phyloP scores from a whole-genome alignment of 2,888 invertebrate species.

The Acronicta aceris region DNA sequence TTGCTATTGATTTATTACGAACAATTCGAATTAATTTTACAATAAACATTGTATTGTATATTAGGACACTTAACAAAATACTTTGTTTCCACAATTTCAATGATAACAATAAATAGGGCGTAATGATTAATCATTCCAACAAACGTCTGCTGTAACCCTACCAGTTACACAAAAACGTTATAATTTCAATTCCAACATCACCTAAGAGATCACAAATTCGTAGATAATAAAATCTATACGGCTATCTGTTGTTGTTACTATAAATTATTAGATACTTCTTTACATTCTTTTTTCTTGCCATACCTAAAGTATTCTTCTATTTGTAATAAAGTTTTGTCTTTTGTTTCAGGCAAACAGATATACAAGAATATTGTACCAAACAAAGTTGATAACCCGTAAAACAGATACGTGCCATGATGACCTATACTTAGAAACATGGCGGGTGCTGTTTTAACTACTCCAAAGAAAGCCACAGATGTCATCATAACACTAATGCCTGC shows the following conservation, averaged over 20 bases:
- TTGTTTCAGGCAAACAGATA: slow-evolving; percentile 91
- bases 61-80: slow-evolving; percentile 30
- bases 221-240: slow-evolving; percentile 5
- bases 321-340: slow-evolving; percentile 90
- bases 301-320: slow-evolving; percentile 90
- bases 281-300: slow-evolving; percentile 66
- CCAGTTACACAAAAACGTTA: slow-evolving; percentile 18
- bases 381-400: slow-evolving; percentile 90
- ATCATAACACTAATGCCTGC: slow-evolving; percentile 91
- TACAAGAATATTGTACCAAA: slow-evolving; percentile 90
- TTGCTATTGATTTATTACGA: not conserved
- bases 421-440: slow-evolving; percentile 89
- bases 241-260: slow-evolving; percentile 14
- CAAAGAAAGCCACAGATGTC: slow-evolving; percentile 91
- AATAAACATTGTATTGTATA: slow-evolving; percentile 21
- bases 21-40: slow-evolving; percentile 18
- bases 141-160: slow-evolving; percentile 18
- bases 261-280: slow-evolving; percentile 50
- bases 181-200: slow-evolving; percentile 5
- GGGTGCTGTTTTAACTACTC: slow-evolving; percentile 92
- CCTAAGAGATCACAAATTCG: slow-evolving; percentile 42
- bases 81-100: slow-evolving; percentile 33
- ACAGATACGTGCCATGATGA: slow-evolving; percentile 89
- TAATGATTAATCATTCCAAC: slow-evolving; percentile 12
- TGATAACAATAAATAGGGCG: slow-evolving; percentile 27